Percentiles rank a stretch among this genome's conserved stretches.
Evolutionary conservation across 2,113 vertebrate genomes (phyloP).

Genomic region (Aptenodytes patagonicus): DNA sequence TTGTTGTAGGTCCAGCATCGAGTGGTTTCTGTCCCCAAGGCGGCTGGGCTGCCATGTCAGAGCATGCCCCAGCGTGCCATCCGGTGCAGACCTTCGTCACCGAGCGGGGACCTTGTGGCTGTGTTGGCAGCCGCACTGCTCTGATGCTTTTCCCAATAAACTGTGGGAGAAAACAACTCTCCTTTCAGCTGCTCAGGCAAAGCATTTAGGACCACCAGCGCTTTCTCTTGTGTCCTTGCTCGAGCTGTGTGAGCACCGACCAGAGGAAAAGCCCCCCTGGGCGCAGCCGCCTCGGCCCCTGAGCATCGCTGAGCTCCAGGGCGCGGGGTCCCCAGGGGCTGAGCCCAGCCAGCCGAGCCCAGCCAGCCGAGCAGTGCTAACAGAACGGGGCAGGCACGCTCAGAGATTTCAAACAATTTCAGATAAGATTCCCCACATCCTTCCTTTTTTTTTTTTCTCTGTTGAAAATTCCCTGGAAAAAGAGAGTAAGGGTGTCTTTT

Average conservation of each 20-base stretch:
- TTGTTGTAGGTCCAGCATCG: not conserved
- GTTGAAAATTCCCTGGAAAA: not conserved
- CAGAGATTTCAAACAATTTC: not conserved
- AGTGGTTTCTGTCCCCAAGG: not conserved
- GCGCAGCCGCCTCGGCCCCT: not conserved
- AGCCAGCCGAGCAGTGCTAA: not conserved
- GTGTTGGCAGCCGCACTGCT: not conserved
- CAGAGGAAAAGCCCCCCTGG: fast-evolving
- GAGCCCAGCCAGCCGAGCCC: not conserved
- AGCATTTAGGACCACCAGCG: not conserved
- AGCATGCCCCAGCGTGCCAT: fast-evolving
- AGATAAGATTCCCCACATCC: not conserved
- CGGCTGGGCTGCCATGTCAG: not conserved
- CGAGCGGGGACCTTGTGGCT: fast-evolving
- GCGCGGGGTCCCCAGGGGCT: fast-evolving
- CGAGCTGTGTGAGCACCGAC: not conserved
- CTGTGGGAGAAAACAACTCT: not conserved
- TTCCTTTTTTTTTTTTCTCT: not conserved
- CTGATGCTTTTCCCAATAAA: not conserved
- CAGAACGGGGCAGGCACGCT: fast-evolving
- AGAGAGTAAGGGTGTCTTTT: not conserved
- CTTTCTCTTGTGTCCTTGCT: not conserved
- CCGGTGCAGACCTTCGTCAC: not conserved
- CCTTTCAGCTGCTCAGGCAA: not conserved
- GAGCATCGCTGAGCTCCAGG: not conserved